These are phyloP conservation scores for Protonibea diacanthus DNA, from an alignment of 2,797 vertebrate species.

Conservation along the genomic window DNA sequence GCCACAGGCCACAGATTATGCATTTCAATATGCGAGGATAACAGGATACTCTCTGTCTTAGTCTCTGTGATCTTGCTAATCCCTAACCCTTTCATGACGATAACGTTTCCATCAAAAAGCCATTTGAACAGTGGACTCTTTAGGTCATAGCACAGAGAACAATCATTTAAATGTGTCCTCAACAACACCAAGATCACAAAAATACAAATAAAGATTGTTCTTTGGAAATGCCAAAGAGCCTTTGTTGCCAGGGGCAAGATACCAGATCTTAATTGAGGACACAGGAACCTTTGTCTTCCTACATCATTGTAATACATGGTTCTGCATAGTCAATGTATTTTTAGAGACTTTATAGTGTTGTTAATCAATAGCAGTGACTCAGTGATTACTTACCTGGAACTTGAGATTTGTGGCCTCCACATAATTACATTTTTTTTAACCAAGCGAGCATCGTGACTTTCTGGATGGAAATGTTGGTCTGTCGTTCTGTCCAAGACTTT, in stretches of 20 bases:
- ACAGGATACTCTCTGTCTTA: too few relatives aligned
- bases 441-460: too few relatives aligned
- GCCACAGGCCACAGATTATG: neutral
- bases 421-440: too few relatives aligned
- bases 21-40: too few relatives aligned
- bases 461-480: too few relatives aligned
- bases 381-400: constrained; percentile 12
- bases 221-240: neutral
- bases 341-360: neutral
- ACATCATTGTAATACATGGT: neutral
- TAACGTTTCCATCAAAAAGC: neutral
- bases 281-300: neutral
- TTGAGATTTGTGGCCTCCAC: neutral
- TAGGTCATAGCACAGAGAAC: too few relatives aligned
- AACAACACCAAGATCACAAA: too few relatives aligned
- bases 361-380: constrained; percentile 8
- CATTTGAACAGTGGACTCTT: neutral
- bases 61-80: too few relatives aligned
- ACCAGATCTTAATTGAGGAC: too few relatives aligned
- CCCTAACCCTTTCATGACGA: too few relatives aligned
- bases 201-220: neutral
- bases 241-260: neutral
- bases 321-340: neutral
- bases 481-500: too few relatives aligned
- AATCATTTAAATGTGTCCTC: too few relatives aligned